These are phyloP conservation scores for Drosophila eugracilis DNA, from an alignment of 1,140 invertebrate genomes.

Conservation along the genomic window DNA sequence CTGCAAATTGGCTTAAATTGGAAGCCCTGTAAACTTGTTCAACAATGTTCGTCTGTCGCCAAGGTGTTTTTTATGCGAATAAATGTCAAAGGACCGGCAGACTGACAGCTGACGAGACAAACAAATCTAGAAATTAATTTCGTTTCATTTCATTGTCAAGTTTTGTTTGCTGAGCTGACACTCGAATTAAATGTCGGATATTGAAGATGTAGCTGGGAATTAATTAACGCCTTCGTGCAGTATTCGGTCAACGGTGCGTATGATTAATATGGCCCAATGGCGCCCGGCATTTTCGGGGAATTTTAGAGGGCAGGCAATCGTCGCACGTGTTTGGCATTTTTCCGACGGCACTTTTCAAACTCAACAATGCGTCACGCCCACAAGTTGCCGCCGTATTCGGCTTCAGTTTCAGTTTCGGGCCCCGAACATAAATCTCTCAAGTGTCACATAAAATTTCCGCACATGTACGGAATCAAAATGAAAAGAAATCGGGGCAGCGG, in stretches of 20 bases:
- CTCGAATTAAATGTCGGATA: conserved; percentile 69
- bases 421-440: conserved; percentile 74
- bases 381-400: conserved; percentile 25
- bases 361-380: conserved; percentile 66
- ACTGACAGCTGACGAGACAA: conserved; percentile 24
- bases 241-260: conserved; percentile 56
- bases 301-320: background rate
- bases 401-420: conserved; percentile 10
- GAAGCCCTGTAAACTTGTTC: conserved; percentile 29
- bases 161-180: conserved; percentile 29
- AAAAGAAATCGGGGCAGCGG: conserved; percentile 46
- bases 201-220: conserved; percentile 44
- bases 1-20: conserved; percentile 48
- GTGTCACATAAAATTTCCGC: conserved; percentile 83
- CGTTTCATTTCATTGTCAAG: conserved; percentile 46
- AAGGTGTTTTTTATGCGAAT: conserved; percentile 51
- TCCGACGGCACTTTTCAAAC: conserved; percentile 56
- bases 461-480: conserved; percentile 82
- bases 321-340: conserved; percentile 62
- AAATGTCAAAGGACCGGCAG: conserved; percentile 50
- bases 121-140: conserved; percentile 72
- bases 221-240: conserved; percentile 62
- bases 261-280: conserved; percentile 66
- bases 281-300: conserved; percentile 7
- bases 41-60: conserved; percentile 41